phyloP scores from a whole-genome alignment of 2,113 vertebrate genomes.

The Pica pica region DNA sequence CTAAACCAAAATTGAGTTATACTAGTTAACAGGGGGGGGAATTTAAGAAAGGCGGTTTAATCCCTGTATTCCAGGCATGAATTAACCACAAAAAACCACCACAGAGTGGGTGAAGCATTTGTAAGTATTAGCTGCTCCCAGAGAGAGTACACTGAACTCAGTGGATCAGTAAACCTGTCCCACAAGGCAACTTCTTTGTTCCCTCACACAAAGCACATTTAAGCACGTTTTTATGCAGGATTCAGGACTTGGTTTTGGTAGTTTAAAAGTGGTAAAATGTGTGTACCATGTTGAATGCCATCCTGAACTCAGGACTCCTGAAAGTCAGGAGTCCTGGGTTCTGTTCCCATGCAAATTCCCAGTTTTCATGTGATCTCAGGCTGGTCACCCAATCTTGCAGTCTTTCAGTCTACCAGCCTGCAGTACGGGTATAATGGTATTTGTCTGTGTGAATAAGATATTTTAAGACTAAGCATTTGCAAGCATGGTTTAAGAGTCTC shows the following conservation, averaged over 20 bases:
- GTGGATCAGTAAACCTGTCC: neutral
- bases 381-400: neutral
- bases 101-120: neutral
- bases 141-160: neutral
- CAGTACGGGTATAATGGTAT: neutral
- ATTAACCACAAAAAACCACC: neutral
- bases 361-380: neutral
- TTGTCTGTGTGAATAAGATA: neutral
- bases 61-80: neutral
- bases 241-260: neutral
- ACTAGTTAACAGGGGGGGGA: neutral
- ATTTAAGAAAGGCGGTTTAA: neutral
- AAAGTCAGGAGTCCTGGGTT: neutral
- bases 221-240: neutral
- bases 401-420: neutral
- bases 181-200: conserved; percentile 16
- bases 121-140: neutral
- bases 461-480: neutral
- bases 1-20: neutral
- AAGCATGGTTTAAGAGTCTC: neutral
- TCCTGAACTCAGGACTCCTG: neutral
- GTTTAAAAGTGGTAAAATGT: neutral
- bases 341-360: neutral
- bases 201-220: conserved; percentile 4
- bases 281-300: neutral